Evolutionary conservation across 2,888 invertebrate genomes (phyloP).

Genomic region (Eupsilia transversa): DNA sequence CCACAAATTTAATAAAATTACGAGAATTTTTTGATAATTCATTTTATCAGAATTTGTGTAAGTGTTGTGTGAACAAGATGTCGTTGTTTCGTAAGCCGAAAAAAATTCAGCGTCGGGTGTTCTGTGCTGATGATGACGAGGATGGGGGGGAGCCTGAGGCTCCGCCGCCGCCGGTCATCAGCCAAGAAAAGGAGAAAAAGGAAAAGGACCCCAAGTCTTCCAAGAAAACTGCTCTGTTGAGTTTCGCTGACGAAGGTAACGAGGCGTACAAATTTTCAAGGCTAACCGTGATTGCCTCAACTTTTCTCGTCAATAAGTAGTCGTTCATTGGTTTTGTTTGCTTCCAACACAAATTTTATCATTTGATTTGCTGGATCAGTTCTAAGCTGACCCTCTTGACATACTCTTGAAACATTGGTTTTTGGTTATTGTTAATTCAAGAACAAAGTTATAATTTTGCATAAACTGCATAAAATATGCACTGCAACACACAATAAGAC

Average conservation of each 20-base stretch:
- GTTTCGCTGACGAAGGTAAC: constrained; percentile 94
- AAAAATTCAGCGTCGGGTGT: constrained; percentile 94
- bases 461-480: background rate
- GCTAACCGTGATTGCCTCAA: constrained; percentile 18
- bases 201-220: constrained; percentile 88
- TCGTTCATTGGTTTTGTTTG: constrained; percentile 19
- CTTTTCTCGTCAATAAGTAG: background rate
- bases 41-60: background rate
- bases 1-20: constrained; percentile 7
- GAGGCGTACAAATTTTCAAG: constrained; percentile 26
- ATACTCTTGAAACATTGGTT: background rate
- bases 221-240: constrained; percentile 92
- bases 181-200: constrained; percentile 80
- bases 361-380: background rate
- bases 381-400: background rate
- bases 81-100: constrained; percentile 97
- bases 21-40: background rate
- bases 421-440: background rate
- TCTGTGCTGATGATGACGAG: constrained; percentile 93
- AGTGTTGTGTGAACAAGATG: constrained; percentile 86
- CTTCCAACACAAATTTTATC: background rate
- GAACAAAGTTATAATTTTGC: background rate
- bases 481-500: no score
- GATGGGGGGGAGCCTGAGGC: constrained; percentile 91
- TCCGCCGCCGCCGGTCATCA: constrained; percentile 88